A percentile compares a stretch with the other conserved stretches of the same genome.
These are phyloP conservation scores for Eretmocerus hayati DNA, from an alignment of 2,888 invertebrate species.

Conservation along the genomic window DNA sequence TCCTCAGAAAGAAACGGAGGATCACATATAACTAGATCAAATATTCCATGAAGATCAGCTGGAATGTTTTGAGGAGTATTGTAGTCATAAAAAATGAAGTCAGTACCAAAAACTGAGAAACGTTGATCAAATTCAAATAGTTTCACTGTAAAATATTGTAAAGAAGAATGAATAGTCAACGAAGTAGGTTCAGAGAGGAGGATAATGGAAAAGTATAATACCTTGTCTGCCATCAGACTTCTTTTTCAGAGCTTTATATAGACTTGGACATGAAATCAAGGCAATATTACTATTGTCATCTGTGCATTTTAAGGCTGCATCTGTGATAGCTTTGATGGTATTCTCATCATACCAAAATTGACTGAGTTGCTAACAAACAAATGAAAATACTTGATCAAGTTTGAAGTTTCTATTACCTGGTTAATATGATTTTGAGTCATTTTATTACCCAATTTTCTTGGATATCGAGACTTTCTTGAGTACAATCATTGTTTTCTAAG, in stretches of 20 bases:
- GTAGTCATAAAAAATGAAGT: constrained; percentile 85
- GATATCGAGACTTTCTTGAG: constrained; percentile 52
- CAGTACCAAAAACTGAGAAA: constrained; percentile 68
- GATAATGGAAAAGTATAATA: too few species aligned
- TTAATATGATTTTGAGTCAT: constrained; percentile 16
- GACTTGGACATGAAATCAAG: constrained; percentile 80
- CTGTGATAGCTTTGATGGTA: constrained; percentile 67
- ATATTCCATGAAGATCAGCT: constrained; percentile 53
- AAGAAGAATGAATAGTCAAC: too few species aligned
- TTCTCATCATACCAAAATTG: constrained; percentile 93
- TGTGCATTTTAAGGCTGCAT: constrained; percentile 56
- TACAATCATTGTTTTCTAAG: constrained; percentile 24
- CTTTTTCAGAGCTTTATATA: constrained; percentile 63
- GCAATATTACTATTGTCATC: constrained; percentile 61
- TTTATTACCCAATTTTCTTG: constrained; percentile 79
- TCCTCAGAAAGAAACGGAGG: constrained; percentile 93
- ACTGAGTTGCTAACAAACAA: constrained; percentile 73
- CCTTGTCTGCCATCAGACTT: constrained; percentile 49
- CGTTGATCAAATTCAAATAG: constrained; percentile 81
- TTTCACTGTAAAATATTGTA: constrained; percentile 53
- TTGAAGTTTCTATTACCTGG: neutral
- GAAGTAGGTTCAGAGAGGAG: too few species aligned
- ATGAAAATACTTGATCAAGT: too few species aligned
- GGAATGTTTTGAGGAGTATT: constrained; percentile 67
- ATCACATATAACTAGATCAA: constrained; percentile 84